phyloP scores from a whole-genome alignment of 2,113 vertebrate species.

The Kryptolebias marmoratus region DNA sequence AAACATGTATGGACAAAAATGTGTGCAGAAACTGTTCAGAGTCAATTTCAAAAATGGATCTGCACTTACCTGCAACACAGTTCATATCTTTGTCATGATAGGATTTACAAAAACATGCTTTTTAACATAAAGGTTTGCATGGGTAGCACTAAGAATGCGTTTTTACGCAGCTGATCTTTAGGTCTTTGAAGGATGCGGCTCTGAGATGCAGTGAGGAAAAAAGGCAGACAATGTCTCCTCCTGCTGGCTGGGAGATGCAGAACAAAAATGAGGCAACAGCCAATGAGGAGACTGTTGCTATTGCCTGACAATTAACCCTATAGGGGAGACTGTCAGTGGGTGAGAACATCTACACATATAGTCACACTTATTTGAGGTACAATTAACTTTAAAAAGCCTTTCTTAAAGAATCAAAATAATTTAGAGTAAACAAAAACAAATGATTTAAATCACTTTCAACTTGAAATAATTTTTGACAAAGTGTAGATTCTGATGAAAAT shows the following conservation, averaged over 20 bases:
- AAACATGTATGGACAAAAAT: background rate
- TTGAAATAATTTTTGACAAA: background rate
- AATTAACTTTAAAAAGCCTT: constrained; percentile 2
- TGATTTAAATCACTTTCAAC: background rate
- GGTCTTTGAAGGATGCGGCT: constrained; percentile 2
- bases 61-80: background rate
- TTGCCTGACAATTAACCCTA: constrained; percentile 62
- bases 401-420: background rate
- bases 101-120: background rate
- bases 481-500: background rate
- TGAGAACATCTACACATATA: background rate
- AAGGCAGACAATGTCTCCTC: constrained; percentile 66
- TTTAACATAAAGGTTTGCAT: background rate
- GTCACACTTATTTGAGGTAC: background rate
- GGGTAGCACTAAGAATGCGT: background rate
- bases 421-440: background rate
- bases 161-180: background rate
- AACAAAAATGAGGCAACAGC: constrained; percentile 39
- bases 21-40: background rate
- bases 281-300: constrained; percentile 75
- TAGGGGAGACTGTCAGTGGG: background rate
- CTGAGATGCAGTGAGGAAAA: constrained; percentile 9
- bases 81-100: background rate
- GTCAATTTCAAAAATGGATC: background rate
- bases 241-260: constrained; percentile 52